phyloP scores from a whole-genome alignment of 2,113 vertebrate species.

The Halcyon senegalensis region DNA sequence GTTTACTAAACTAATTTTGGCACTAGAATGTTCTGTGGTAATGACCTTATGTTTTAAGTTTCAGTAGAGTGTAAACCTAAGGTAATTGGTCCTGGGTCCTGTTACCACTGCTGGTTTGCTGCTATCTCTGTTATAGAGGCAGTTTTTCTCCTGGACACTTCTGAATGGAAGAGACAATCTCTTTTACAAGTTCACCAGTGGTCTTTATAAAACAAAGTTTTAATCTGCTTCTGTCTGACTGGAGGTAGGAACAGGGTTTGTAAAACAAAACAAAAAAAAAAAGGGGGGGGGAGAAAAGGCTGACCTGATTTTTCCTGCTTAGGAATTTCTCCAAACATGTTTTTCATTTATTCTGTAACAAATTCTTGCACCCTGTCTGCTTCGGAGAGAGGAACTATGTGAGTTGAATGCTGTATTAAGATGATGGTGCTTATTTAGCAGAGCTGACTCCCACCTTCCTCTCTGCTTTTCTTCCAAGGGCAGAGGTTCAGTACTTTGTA shows the following conservation, averaged over 20 bases:
- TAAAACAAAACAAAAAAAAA: not conserved
- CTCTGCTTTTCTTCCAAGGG: not conserved
- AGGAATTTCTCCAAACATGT: not conserved
- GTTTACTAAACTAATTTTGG: not conserved
- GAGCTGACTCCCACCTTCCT: not conserved
- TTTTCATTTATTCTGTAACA: not conserved
- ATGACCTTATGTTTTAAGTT: not conserved
- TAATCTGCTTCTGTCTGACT: not conserved
- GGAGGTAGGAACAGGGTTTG: not conserved
- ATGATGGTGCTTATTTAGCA: not conserved
- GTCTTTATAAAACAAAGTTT: not conserved
- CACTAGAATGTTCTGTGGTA: not conserved
- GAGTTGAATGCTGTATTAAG: not conserved
- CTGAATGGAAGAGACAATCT: not conserved
- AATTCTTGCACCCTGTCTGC: not conserved
- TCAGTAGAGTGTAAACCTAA: not conserved
- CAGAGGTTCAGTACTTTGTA: not conserved
- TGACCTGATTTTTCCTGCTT: not conserved
- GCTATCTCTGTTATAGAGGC: not conserved
- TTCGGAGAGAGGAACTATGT: not conserved
- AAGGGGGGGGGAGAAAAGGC: not conserved
- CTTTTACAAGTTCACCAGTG: not conserved
- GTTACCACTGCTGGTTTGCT: not conserved
- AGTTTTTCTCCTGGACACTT: not conserved
- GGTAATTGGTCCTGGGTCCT: not conserved